Evolutionary conservation across 2,797 vertebrate genomes (phyloP).

Genomic region (Xiphophorus birchmanni): DNA sequence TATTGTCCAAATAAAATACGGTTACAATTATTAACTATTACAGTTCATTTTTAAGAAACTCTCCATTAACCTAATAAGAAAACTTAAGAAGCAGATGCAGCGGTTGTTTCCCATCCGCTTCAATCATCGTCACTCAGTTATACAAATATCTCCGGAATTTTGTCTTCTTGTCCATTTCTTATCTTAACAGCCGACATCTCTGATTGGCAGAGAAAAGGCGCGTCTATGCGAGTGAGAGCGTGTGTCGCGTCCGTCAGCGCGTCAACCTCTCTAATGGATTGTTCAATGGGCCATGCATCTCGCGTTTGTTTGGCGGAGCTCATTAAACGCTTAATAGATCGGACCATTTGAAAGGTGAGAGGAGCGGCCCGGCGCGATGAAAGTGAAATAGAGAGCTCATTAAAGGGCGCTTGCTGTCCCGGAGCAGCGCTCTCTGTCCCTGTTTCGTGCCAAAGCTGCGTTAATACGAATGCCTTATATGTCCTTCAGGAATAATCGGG

Average conservation of each 20-base stretch:
- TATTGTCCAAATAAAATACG: not conserved
- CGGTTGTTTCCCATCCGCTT: conserved; percentile 24
- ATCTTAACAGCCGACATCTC: not conserved
- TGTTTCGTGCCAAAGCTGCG: conserved; percentile 55
- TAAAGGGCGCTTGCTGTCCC: conserved; percentile 73
- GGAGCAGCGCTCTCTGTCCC: conserved; percentile 39
- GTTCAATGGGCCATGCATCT: conserved; percentile 79
- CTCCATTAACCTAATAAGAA: not conserved
- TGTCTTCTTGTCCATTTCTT: not conserved
- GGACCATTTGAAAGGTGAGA: conserved; percentile 84
- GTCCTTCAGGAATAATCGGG: conserved; percentile 34
- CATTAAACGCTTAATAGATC: conserved; percentile 88
- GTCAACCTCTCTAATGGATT: conserved; percentile 72
- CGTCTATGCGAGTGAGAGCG: not conserved
- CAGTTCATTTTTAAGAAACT: not conserved
- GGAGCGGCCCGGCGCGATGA: conserved; percentile 67
- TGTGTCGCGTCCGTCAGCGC: conserved; percentile 71
- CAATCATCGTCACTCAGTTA: conserved; percentile 22
- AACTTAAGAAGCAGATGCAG: not conserved
- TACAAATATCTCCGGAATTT: not conserved
- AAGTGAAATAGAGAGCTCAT: conserved; percentile 74
- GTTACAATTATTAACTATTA: not conserved
- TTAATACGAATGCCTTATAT: conserved; percentile 53
- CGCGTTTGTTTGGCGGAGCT: conserved; percentile 80
- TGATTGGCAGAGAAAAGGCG: conserved; percentile 19